These are phyloP conservation scores for Enteromius paludinosus DNA, from an alignment of 2,797 vertebrate species.

Conservation along the genomic window DNA sequence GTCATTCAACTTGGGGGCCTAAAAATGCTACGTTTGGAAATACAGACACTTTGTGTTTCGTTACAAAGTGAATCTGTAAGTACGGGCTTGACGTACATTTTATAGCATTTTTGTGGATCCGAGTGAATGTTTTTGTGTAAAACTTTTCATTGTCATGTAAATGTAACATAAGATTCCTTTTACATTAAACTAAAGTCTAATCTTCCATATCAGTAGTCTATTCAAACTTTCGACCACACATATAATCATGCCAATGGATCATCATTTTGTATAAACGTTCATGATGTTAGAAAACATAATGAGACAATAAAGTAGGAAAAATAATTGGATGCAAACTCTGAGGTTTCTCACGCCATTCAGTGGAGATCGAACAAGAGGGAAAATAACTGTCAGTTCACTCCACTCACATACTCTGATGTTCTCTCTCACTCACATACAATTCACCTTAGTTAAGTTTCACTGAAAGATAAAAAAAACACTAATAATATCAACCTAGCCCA, in stretches of 20 bases:
- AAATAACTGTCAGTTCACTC: not conserved
- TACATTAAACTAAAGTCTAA: not conserved
- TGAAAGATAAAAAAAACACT: not conserved
- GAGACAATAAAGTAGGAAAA: not conserved
- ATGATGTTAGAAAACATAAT: not conserved
- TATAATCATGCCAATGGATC: not conserved
- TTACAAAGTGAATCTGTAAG: not conserved
- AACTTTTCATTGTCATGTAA: not conserved
- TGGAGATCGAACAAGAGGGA: not conserved
- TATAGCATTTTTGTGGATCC: not conserved
- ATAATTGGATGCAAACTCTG: not conserved
- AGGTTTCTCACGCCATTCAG: not conserved
- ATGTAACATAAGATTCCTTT: not conserved
- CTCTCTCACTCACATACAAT: not conserved
- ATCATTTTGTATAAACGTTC: not conserved
- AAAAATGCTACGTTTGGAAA: not conserved
- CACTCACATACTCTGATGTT: constrained; percentile 11
- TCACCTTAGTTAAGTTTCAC: constrained; percentile 5
- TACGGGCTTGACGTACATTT: not conserved
- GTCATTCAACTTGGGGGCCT: not conserved
- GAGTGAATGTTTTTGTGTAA: not conserved
- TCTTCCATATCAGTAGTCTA: not conserved
- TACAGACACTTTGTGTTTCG: not conserved
- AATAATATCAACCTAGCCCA: not conserved
- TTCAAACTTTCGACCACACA: not conserved